Percentiles rank a stretch among this genome's conserved stretches.
phyloP scores from a whole-genome alignment of 2,113 vertebrate species.

The Tautogolabrus adspersus region DNA sequence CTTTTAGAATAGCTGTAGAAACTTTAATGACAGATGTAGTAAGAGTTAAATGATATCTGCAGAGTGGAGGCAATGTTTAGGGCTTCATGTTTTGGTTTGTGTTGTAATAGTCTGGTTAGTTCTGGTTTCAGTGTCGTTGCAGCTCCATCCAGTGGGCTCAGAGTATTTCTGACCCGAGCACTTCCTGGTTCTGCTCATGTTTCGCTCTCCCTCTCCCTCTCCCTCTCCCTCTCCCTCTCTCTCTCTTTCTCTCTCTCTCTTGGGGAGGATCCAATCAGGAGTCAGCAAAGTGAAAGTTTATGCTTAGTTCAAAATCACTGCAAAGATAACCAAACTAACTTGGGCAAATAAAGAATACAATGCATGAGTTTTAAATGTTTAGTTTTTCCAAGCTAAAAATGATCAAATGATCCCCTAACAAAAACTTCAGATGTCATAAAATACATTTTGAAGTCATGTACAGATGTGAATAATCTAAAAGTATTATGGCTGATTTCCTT shows the following conservation, averaged over 20 bases:
- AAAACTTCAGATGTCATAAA: too few relatives aligned
- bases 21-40: conserved; percentile 22
- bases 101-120: conserved; percentile 25
- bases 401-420: too few relatives aligned
- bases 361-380: too few relatives aligned
- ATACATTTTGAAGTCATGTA: too few relatives aligned
- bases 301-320: conserved; percentile 13
- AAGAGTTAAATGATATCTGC: conserved; percentile 8
- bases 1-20: conserved; percentile 1
- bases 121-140: conserved; percentile 30
- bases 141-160: conserved; percentile 72
- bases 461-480: too few relatives aligned
- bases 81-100: conserved; percentile 16
- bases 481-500: too few relatives aligned
- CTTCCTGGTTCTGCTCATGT: conserved; percentile 4
- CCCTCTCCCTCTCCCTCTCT: conserved; percentile 4
- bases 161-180: conserved; percentile 29
- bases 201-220: conserved; percentile 14
- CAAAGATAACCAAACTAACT: conserved; percentile 27
- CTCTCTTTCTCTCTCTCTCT: conserved; percentile 1
- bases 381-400: too few relatives aligned
- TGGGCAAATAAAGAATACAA: background rate
- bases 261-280: conserved; percentile 25
- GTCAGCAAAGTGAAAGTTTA: conserved; percentile 17
- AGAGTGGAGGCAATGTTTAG: background rate